A percentile compares a stretch with the other conserved stretches of the same genome.
These are phyloP conservation scores for Clostera curtula DNA, from an alignment of 2,888 invertebrate species.

Conservation along the genomic window DNA sequence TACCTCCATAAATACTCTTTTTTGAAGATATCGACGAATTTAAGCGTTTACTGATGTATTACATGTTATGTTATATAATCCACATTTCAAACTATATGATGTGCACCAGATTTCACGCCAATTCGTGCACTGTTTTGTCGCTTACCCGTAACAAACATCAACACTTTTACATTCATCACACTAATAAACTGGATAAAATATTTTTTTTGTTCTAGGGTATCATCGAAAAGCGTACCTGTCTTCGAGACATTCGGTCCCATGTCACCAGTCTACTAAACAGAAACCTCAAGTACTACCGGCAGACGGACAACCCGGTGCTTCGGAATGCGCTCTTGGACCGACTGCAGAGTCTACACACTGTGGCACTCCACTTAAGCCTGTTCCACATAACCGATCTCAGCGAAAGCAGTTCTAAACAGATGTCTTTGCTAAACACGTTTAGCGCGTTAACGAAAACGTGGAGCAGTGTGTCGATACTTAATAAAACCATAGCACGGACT, in stretches of 20 bases:
- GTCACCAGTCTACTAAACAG: constrained; percentile 63
- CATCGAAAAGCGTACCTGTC: constrained; percentile 55
- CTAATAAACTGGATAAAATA: background rate
- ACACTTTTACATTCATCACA: constrained; percentile 8
- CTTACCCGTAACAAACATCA: too few relatives aligned
- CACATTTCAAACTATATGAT: too few relatives aligned
- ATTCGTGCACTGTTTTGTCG: too few relatives aligned
- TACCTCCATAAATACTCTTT: too few relatives aligned
- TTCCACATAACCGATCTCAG: constrained; percentile 49
- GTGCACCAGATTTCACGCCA: too few relatives aligned
- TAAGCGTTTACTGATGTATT: too few relatives aligned
- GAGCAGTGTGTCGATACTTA: constrained; percentile 44
- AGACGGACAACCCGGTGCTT: constrained; percentile 36
- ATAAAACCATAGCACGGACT: constrained; percentile 23
- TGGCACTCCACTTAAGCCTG: constrained; percentile 50
- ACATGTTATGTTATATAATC: too few relatives aligned
- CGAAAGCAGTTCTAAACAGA: constrained; percentile 33
- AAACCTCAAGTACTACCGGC: constrained; percentile 72
- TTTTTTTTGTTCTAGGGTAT: constrained; percentile 36
- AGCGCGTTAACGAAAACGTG: constrained; percentile 43
- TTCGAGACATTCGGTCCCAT: constrained; percentile 66
- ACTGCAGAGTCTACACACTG: constrained; percentile 52
- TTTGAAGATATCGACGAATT: too few relatives aligned
- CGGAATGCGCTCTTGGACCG: constrained; percentile 49
- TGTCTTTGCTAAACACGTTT: constrained; percentile 37